These are phyloP conservation scores for Chrysomela aeneicollis DNA, from an alignment of 2,888 invertebrate genomes.

Conservation along the genomic window DNA sequence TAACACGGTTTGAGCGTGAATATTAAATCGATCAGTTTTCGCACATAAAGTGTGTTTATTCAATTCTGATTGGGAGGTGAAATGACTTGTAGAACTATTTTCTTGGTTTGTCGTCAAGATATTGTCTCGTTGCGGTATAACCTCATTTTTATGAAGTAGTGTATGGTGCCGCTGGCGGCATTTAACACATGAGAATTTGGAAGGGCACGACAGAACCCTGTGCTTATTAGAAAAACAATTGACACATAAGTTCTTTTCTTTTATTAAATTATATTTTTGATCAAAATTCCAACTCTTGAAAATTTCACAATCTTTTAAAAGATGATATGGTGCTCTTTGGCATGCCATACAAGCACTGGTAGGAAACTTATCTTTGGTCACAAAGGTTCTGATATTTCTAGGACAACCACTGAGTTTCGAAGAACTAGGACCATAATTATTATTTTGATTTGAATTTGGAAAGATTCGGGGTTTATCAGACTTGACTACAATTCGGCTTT, in stretches of 20 bases:
- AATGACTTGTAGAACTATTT: too few species aligned
- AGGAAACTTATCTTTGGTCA: neutral
- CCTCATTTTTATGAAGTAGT: neutral
- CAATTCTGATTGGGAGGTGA: too few species aligned
- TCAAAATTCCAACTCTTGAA: constrained; percentile 14
- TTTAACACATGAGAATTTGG: constrained; percentile 7
- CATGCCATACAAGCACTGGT: constrained; percentile 17
- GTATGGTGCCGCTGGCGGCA: constrained; percentile 19
- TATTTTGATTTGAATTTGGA: too few species aligned
- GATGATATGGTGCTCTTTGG: constrained; percentile 11
- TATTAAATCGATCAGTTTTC: too few species aligned
- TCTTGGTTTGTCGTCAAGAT: too few species aligned
- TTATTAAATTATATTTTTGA: constrained; percentile 15
- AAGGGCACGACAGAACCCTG: constrained; percentile 8
- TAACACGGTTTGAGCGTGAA: too few species aligned
- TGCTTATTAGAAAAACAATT: constrained; percentile 21
- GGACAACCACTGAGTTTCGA: neutral
- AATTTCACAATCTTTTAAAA: constrained; percentile 16
- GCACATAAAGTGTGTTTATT: too few species aligned
- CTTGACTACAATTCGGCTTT: constrained; percentile 2
- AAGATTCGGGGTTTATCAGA: neutral
- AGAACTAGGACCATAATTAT: too few species aligned
- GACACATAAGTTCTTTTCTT: constrained; percentile 18
- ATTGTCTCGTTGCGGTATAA: too few species aligned
- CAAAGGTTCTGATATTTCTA: neutral